phyloP scores from a whole-genome alignment of 1,140 invertebrate genomes.

The Archegozetes longisetosus region DNA sequence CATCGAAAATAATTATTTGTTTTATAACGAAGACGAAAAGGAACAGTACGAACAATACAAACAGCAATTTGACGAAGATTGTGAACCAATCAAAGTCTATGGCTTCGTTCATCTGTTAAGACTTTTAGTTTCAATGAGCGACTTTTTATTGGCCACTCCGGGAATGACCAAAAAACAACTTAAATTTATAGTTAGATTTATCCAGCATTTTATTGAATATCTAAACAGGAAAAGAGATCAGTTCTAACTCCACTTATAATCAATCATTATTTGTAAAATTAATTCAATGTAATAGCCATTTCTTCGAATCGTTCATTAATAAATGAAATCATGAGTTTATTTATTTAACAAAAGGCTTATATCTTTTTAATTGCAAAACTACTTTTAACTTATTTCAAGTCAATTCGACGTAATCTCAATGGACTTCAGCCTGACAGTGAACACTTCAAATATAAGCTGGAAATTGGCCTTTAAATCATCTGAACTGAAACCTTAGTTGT shows the following conservation, averaged over 20 bases:
- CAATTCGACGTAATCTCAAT: no score
- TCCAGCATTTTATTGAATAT: neutral
- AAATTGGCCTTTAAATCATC: no score
- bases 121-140: neutral
- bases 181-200: neutral
- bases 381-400: no score
- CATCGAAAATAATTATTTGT: neutral
- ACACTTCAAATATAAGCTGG: no score
- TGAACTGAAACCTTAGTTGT: no score
- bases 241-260: neutral
- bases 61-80: neutral
- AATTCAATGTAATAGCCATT: no score
- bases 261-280: neutral
- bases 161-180: constrained; percentile 4
- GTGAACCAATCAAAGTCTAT: neutral
- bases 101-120: constrained; percentile 10
- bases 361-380: no score
- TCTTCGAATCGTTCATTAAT: no score
- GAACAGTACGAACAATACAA: neutral
- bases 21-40: neutral
- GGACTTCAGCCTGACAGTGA: no score
- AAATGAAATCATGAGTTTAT: no score
- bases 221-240: neutral
- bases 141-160: neutral
- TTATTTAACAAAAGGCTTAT: no score